Evolutionary conservation across 2,113 vertebrate species (phyloP).

Genomic region (Emydura subglobosa): DNA sequence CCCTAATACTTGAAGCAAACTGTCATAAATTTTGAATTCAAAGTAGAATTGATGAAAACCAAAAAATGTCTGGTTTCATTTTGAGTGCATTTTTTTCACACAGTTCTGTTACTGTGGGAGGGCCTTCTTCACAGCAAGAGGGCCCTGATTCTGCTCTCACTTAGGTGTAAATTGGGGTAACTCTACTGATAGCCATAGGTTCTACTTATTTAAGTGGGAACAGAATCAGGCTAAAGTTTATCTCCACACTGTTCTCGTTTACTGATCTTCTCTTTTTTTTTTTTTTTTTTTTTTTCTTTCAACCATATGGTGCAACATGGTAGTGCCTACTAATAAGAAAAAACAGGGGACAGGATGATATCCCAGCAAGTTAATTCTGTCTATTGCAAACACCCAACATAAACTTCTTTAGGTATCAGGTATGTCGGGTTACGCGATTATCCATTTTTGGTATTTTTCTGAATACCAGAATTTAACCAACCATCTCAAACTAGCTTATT

Average conservation of each 20-base stretch:
- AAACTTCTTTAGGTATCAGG: neutral
- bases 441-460: too few species aligned
- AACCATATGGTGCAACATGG: neutral
- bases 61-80: neutral
- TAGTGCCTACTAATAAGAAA: neutral
- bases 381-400: neutral
- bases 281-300: neutral
- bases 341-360: neutral
- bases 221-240: neutral
- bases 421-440: too few species aligned
- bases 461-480: too few species aligned
- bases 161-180: neutral
- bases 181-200: neutral
- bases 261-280: too few species aligned
- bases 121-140: neutral
- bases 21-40: neutral
- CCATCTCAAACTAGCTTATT: neutral
- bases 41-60: neutral
- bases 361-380: accelerated
- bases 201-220: neutral
- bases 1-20: neutral
- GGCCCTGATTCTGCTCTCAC: neutral
- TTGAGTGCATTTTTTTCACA: neutral
- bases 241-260: neutral
- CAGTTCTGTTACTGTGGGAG: neutral